phyloP scores from a whole-genome alignment of 1,140 invertebrate species.

The Euglossa dilemma region DNA sequence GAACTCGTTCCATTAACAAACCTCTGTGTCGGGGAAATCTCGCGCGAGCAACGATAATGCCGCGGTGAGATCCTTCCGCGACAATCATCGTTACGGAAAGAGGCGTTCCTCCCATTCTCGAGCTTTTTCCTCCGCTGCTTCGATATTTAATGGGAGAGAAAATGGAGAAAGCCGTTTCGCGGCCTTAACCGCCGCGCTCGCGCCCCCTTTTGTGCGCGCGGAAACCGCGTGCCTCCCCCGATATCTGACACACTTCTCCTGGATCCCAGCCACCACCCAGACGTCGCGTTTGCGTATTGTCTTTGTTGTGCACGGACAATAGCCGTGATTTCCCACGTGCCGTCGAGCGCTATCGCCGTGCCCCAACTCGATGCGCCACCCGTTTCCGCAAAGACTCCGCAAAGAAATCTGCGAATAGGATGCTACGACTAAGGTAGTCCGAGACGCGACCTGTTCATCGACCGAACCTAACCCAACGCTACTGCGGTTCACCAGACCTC shows the following conservation, averaged over 20 bases:
- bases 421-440: too few species aligned
- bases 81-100: background rate
- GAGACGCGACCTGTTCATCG: too few species aligned
- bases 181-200: background rate
- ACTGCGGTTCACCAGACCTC: too few species aligned
- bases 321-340: slow-evolving; percentile 52
- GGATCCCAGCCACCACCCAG: background rate
- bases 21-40: background rate
- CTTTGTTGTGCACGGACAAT: slow-evolving; percentile 28
- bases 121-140: background rate
- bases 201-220: background rate
- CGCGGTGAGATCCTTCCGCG: too few species aligned
- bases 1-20: background rate
- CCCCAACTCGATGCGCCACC: background rate
- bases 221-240: background rate
- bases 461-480: too few species aligned
- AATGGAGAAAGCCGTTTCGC: background rate
- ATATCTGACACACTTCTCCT: slow-evolving; percentile 26
- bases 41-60: background rate
- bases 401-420: background rate
- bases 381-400: background rate
- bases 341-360: background rate
- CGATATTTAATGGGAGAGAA: slow-evolving; percentile 19
- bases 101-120: background rate
- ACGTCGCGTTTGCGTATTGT: background rate